Evolutionary conservation across 2,888 invertebrate species (phyloP), one percentile per base, ranked within the genome.

Genomic region (Drosophila eohydei): DNA sequence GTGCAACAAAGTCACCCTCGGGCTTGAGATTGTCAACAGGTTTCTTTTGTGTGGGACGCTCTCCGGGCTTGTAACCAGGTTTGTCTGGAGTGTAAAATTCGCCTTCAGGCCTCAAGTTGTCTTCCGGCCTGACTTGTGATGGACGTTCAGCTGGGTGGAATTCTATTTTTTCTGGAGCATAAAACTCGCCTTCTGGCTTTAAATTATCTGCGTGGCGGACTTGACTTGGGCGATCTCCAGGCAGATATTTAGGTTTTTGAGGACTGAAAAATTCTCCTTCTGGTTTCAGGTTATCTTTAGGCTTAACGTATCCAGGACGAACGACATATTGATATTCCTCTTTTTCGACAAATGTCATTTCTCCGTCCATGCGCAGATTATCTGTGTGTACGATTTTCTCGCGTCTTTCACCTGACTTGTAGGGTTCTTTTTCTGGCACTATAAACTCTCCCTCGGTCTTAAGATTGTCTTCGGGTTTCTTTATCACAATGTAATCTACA

Each of bases 391-490:
- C 94, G 34, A 93, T 93, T 28, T 92, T 93, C 46, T 87, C 90
- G 12, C 92, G 93, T 12, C 94, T 91, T 67, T 95, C 95, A 16
- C 94, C 94, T 12, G 94, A 94, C 3, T 90, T 91, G 87, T 93
- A 94, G 44, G 92, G 88, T 32, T 93, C 92, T 43, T 91, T 92
- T 52, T 91, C 90, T 1, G 93, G 94, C 14, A 91, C 79, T 44
- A 91, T 90, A 71, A 94, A 93, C 0, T 95, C 94, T 1, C 95
- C 95, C 88, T 95, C 95, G 0, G 95, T 94, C 55, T 92, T 93
- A 0, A 95, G 91, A 89, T 95, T 95, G 78, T 95, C 95, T 78
- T 94, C 92, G 0, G 95, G 96, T 78, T 94, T 95, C 36, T 89
- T 87, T 26, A 89, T 87, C 32, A 87, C 89, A 58, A 87, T 34